Evolutionary conservation across 1,140 invertebrate genomes (phyloP).

Genomic region (Ips typographus): DNA sequence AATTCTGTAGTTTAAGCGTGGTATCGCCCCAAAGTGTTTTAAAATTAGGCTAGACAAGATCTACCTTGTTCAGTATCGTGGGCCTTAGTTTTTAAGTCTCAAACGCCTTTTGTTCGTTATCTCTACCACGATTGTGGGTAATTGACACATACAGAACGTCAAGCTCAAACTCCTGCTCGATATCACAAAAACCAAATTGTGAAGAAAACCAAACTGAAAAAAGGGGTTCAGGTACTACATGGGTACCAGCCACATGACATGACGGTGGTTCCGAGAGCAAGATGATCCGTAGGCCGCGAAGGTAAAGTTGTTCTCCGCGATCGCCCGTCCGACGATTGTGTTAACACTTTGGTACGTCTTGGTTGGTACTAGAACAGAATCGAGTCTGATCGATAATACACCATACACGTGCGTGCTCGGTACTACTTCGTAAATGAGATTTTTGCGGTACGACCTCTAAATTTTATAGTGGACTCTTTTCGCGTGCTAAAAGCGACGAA

Average conservation of each 20-base stretch:
- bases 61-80: neutral
- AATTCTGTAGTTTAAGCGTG: slow-evolving; percentile 15
- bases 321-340: slow-evolving; percentile 31
- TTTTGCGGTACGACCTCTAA: slow-evolving; percentile 20
- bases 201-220: too few relatives aligned
- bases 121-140: too few relatives aligned
- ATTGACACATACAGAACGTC: too few relatives aligned
- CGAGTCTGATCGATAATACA: slow-evolving; percentile 33
- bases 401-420: slow-evolving; percentile 32
- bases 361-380: slow-evolving; percentile 33
- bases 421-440: slow-evolving; percentile 30
- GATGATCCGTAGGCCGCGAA: slow-evolving; percentile 38
- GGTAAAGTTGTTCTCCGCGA: slow-evolving; percentile 34
- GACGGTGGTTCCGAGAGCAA: slow-evolving; percentile 33
- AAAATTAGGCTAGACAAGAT: slow-evolving; percentile 22
- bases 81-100: too few relatives aligned
- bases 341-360: slow-evolving; percentile 36
- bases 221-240: too few relatives aligned
- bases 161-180: too few relatives aligned
- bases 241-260: slow-evolving; percentile 19
- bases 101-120: too few relatives aligned
- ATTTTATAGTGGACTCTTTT: too few relatives aligned
- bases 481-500: too few relatives aligned
- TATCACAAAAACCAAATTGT: too few relatives aligned
- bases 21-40: slow-evolving; percentile 7